Percentiles rank a stretch among this genome's conserved stretches.
Conservation (phyloP, 2,797 vertebrate species). For the Hybognathus amarus region DNA sequence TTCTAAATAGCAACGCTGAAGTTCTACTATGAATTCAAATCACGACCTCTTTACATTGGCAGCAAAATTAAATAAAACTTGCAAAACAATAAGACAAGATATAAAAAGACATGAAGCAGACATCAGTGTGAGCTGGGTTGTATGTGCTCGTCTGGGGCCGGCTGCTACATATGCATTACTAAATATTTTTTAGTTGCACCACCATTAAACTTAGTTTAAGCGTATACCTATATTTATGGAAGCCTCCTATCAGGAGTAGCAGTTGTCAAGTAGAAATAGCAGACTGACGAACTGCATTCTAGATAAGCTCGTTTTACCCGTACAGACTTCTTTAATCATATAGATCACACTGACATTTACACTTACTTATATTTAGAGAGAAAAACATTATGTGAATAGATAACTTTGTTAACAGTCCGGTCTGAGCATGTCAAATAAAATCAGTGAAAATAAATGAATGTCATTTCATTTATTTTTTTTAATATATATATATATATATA, state of each 20-base stretch:
- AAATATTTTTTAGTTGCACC: background rate
- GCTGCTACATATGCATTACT: background rate
- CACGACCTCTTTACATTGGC: conserved; percentile 13
- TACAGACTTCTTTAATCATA: too few relatives aligned
- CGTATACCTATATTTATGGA: background rate
- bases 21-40: conserved; percentile 37
- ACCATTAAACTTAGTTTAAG: background rate
- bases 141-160: background rate
- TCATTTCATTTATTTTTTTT: too few relatives aligned
- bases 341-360: too few relatives aligned
- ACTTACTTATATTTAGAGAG: too few relatives aligned
- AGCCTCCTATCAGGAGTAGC: background rate
- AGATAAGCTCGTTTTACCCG: background rate
- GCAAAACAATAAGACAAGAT: background rate
- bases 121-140: background rate
- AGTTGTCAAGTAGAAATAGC: background rate
- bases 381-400: background rate
- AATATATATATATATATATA: too few relatives aligned
- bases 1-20: conserved; percentile 75
- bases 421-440: too few relatives aligned
- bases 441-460: too few relatives aligned
- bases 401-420: background rate
- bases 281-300: background rate
- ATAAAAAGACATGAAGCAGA: background rate
- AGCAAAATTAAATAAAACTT: conserved; percentile 1